Conservation (phyloP, 1,140 invertebrate genomes). For the Drusus annulatus region DNA sequence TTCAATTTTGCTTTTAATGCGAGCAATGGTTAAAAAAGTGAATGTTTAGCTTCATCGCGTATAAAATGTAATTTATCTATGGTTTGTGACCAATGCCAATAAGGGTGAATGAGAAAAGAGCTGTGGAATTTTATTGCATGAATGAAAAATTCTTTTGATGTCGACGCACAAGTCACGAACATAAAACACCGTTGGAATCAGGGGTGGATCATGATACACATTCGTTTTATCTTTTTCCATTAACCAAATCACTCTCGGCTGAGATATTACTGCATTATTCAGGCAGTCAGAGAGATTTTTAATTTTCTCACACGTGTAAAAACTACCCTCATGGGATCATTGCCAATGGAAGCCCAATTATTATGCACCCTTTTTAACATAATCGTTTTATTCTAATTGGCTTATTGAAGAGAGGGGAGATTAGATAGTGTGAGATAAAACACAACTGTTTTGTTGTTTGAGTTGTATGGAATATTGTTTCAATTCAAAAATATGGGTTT, state of each 20-base stretch:
- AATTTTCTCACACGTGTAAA: conserved; percentile 14
- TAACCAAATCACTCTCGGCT: neutral
- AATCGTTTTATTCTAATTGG: conserved; percentile 55
- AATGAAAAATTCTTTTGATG: too few species aligned
- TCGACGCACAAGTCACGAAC: neutral
- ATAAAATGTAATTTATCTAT: too few species aligned
- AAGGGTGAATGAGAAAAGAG: too few species aligned
- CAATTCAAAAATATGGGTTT: neutral
- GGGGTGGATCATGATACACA: neutral
- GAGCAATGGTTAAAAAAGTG: too few species aligned
- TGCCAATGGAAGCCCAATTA: conserved; percentile 42
- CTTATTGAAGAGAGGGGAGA: neutral
- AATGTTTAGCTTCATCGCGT: too few species aligned
- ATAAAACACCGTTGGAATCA: neutral
- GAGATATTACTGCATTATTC: conserved; percentile 14
- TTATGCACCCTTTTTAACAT: conserved; percentile 53
- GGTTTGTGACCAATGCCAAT: too few species aligned
- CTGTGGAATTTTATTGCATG: too few species aligned
- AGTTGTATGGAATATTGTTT: neutral
- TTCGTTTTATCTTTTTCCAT: neutral
- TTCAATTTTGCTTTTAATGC: too few species aligned
- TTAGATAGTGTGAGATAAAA: conserved; percentile 16
- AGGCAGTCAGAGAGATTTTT: neutral
- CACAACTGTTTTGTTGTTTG: conserved; percentile 20
- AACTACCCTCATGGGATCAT: conserved; percentile 4